Percentiles rank a stretch among this genome's conserved stretches.
Evolutionary conservation across 2,797 vertebrate species (phyloP).

Genomic region (Lagocephalus sceleratus): DNA sequence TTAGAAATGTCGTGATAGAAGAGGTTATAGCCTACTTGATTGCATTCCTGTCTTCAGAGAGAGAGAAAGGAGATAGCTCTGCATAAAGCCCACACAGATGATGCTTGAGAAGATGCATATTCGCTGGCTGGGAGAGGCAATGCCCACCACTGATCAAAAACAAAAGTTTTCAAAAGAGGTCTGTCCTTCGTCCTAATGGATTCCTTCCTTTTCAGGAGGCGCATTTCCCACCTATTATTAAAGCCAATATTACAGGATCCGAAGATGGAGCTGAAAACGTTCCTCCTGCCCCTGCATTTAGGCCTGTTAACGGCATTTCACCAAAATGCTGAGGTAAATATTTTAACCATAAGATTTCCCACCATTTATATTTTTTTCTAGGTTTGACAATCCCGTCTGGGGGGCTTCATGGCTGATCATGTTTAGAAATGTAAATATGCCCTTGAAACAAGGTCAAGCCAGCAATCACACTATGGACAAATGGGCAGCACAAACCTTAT

Average conservation of each 20-base stretch:
- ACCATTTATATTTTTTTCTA: conserved; percentile 48
- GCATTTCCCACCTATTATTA: conserved; percentile 67
- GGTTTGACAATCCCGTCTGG: conserved; percentile 14
- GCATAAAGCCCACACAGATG: conserved; percentile 80
- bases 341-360: conserved; percentile 54
- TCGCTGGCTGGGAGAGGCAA: conserved; percentile 69
- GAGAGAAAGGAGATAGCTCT: conserved; percentile 59
- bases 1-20: conserved; percentile 62
- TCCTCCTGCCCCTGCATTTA: conserved; percentile 74
- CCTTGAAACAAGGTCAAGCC: conserved; percentile 75
- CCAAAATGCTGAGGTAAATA: conserved; percentile 83
- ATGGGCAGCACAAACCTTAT: conserved; percentile 46
- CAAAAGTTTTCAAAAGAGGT: conserved; percentile 59
- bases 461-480: conserved; percentile 47
- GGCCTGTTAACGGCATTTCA: conserved; percentile 80
- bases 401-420: conserved; percentile 15
- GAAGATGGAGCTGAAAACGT: conserved; percentile 80
- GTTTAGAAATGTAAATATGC: conserved; percentile 47
- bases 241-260: conserved; percentile 75
- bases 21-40: conserved; percentile 64
- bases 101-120: conserved; percentile 75
- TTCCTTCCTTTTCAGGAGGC: conserved; percentile 77
- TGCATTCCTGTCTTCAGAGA: conserved; percentile 76
- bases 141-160: conserved; percentile 50
- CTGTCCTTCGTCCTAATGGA: conserved; percentile 70